Conservation (phyloP, 2,797 vertebrate genomes). For the Xyrichtys novacula region DNA sequence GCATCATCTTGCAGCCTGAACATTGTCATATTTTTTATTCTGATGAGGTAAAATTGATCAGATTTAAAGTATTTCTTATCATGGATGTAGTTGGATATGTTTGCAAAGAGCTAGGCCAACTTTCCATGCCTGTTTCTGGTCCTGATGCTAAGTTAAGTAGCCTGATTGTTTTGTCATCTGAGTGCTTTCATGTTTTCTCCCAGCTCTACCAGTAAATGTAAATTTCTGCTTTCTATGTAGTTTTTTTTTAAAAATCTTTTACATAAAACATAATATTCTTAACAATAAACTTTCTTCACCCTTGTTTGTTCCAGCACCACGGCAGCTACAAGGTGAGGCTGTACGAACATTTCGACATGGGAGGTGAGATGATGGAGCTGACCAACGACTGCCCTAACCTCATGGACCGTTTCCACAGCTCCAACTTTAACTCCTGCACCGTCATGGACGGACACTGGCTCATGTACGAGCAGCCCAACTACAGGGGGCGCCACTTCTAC, state of each 20-base stretch:
- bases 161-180: too few species aligned
- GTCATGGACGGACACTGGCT: slow-evolving; percentile 83
- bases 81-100: too few species aligned
- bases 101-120: too few species aligned
- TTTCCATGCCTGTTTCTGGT: neutral
- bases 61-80: too few species aligned
- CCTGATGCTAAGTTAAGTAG: slow-evolving; percentile 2
- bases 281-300: neutral
- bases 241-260: too few species aligned
- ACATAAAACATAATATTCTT: too few species aligned
- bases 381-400: slow-evolving; percentile 77
- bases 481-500: slow-evolving; percentile 80
- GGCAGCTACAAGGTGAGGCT: slow-evolving; percentile 78
- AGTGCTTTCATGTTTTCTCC: too few species aligned
- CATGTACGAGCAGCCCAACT: slow-evolving; percentile 81
- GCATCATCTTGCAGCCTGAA: too few species aligned
- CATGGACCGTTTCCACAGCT: slow-evolving; percentile 73
- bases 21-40: too few species aligned
- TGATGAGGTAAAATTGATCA: too few species aligned
- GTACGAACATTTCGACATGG: slow-evolving; percentile 83
- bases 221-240: too few species aligned
- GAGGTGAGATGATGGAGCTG: slow-evolving; percentile 78
- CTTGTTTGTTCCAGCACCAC: slow-evolving; percentile 64
- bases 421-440: slow-evolving; percentile 78
- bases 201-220: too few species aligned